Evolutionary conservation across 1,140 invertebrate species (phyloP).

Genomic region (Eubasilissa regina): DNA sequence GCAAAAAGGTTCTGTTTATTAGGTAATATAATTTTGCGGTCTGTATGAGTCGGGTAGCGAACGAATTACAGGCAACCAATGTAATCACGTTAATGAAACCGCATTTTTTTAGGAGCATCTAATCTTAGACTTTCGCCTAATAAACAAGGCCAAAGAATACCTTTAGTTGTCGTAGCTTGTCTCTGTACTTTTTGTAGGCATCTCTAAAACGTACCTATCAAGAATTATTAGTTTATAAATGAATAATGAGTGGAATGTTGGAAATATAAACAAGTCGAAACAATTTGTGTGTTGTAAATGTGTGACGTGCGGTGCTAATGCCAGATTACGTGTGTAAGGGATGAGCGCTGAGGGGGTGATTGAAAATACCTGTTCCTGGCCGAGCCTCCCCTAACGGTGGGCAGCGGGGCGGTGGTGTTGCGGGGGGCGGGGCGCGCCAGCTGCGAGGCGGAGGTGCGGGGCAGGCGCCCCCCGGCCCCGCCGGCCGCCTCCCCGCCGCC

Average conservation of each 20-base stretch:
- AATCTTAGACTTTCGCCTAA: constrained; percentile 17
- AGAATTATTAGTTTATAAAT: too few relatives aligned
- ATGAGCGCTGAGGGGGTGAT: background rate
- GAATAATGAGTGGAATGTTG: too few relatives aligned
- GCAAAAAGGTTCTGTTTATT: too few relatives aligned
- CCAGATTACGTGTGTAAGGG: background rate
- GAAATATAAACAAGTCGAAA: too few relatives aligned
- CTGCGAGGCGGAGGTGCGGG: constrained; percentile 44
- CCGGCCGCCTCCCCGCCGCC: constrained; percentile 10
- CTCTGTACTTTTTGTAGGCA: too few relatives aligned
- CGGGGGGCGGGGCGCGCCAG: constrained; percentile 27
- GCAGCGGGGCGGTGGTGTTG: constrained; percentile 18
- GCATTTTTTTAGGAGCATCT: constrained; percentile 9
- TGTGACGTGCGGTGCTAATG: too few relatives aligned
- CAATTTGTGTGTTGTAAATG: too few relatives aligned
- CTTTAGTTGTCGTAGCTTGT: background rate
- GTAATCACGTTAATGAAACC: background rate
- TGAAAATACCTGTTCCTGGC: constrained; percentile 23
- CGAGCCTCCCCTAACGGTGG: background rate
- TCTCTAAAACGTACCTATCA: too few relatives aligned
- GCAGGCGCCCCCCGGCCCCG: constrained; percentile 32
- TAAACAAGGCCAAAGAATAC: constrained; percentile 9
- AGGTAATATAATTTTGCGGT: too few relatives aligned
- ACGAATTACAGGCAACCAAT: too few relatives aligned
- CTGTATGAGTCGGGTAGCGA: too few relatives aligned